Percentiles rank a stretch among this genome's conserved stretches.
These are phyloP conservation scores for Venturia canescens DNA, from an alignment of 1,140 invertebrate genomes.

Conservation along the genomic window DNA sequence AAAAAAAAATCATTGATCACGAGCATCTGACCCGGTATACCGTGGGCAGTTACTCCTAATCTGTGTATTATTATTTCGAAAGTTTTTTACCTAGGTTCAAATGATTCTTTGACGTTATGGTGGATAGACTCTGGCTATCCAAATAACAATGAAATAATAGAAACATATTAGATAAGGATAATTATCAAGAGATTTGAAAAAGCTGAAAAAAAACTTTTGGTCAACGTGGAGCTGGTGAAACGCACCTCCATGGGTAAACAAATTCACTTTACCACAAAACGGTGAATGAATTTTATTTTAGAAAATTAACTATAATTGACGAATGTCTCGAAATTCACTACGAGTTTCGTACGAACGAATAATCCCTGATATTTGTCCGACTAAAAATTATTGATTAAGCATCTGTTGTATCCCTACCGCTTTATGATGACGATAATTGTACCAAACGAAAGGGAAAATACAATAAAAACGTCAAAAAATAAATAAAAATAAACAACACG, in stretches of 20 bases:
- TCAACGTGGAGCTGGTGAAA: background rate
- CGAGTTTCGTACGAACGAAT: background rate
- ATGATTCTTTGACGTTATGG: conserved; percentile 59
- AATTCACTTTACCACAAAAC: background rate
- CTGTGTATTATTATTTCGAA: conserved; percentile 4
- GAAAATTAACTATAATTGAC: background rate
- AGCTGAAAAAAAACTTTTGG: background rate
- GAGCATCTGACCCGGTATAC: background rate
- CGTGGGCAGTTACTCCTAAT: conserved; percentile 11
- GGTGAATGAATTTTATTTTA: background rate
- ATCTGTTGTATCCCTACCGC: background rate
- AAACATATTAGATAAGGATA: conserved; percentile 71
- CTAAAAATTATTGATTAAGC: background rate
- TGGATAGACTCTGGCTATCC: conserved; percentile 64
- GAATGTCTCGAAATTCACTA: background rate
- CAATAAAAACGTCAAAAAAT: background rate
- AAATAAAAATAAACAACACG: too few relatives aligned
- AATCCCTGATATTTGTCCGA: background rate
- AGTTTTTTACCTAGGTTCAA: conserved; percentile 44
- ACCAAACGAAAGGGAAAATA: background rate
- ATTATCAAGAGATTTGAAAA: conserved; percentile 57
- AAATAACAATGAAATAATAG: conserved; percentile 71
- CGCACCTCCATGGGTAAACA: background rate
- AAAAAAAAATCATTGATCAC: background rate
- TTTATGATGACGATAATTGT: background rate